These are phyloP conservation scores for Drosophila neotestacea DNA, from an alignment of 2,888 invertebrate genomes.

Conservation along the genomic window DNA sequence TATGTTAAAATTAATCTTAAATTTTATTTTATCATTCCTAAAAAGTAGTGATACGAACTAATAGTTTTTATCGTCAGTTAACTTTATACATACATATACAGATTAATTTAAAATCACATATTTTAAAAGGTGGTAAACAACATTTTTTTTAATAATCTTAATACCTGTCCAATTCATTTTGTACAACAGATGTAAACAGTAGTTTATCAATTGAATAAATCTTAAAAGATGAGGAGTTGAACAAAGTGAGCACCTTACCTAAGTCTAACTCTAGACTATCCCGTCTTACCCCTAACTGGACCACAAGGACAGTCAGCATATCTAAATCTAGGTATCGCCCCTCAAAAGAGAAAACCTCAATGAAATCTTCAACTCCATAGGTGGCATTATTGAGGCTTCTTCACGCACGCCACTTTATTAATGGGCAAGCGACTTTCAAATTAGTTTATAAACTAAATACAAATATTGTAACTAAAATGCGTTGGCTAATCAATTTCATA, in stretches of 20 bases:
- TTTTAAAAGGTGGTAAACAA: too few species aligned
- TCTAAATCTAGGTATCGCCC: constrained; percentile 11
- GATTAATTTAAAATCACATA: background rate
- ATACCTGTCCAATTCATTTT: background rate
- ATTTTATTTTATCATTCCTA: too few species aligned
- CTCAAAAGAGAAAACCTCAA: constrained; percentile 32
- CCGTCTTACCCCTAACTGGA: background rate
- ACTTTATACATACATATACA: too few species aligned
- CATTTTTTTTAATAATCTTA: background rate
- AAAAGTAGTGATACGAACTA: too few species aligned
- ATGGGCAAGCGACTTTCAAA: constrained; percentile 54
- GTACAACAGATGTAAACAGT: background rate
- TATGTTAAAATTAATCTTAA: too few species aligned
- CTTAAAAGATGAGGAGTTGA: background rate
- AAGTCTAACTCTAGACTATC: background rate
- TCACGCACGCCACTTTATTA: constrained; percentile 56
- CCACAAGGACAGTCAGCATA: constrained; percentile 14
- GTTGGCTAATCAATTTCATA: constrained; percentile 75
- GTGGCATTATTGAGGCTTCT: constrained; percentile 50
- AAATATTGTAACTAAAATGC: constrained; percentile 73
- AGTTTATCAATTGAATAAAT: background rate
- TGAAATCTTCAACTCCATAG: constrained; percentile 48
- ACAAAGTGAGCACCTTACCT: background rate
- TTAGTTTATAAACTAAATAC: constrained; percentile 75
- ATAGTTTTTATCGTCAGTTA: too few species aligned